These are phyloP conservation scores for Misgurnus anguillicaudatus DNA, from an alignment of 2,113 vertebrate genomes.

Conservation along the genomic window DNA sequence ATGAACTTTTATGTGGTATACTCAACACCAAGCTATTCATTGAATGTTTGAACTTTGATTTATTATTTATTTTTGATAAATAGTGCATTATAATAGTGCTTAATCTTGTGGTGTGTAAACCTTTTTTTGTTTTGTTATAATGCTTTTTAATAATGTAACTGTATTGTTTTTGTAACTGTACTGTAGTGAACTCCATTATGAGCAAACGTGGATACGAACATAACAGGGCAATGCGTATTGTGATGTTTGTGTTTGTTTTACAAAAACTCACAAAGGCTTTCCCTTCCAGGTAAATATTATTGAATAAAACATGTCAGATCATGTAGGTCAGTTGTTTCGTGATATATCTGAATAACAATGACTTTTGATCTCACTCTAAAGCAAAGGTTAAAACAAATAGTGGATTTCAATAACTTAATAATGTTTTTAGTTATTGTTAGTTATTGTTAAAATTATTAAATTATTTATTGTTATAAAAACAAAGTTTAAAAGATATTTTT, in stretches of 20 bases:
- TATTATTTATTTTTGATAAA: neutral
- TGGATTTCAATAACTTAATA: no score
- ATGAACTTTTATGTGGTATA: neutral
- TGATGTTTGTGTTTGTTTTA: neutral
- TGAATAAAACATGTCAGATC: slow-evolving; percentile 20
- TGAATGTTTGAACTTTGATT: neutral
- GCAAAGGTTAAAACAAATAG: no score
- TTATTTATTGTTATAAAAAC: no score
- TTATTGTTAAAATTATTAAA: no score
- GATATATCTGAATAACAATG: no score
- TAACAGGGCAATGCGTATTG: neutral
- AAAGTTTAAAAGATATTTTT: no score
- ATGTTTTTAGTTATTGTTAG: no score
- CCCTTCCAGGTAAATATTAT: neutral
- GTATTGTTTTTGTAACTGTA: no score
- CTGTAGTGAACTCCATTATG: neutral
- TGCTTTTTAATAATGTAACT: neutral
- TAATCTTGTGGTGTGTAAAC: neutral
- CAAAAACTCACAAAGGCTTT: neutral
- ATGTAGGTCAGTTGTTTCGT: neutral
- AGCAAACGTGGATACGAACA: neutral
- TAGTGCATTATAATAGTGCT: neutral
- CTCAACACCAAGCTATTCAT: neutral
- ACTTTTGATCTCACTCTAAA: no score
- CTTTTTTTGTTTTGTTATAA: no score